Evolutionary conservation across 2,888 invertebrate species (phyloP).

Genomic region (Poecilobothrus nobilitatus): DNA sequence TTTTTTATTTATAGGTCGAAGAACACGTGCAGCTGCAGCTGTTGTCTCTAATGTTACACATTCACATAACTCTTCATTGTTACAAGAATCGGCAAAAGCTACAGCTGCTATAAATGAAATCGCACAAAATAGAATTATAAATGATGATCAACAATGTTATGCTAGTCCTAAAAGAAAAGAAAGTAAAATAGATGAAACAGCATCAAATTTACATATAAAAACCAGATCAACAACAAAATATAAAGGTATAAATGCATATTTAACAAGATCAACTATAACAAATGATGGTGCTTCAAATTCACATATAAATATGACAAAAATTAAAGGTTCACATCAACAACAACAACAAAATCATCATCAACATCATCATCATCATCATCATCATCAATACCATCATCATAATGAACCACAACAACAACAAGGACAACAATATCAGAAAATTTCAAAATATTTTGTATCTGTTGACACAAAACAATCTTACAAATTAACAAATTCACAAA

Average conservation of each 20-base stretch:
- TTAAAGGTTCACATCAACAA: slow-evolving; percentile 17
- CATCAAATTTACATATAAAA: slow-evolving; percentile 14
- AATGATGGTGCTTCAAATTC: slow-evolving; percentile 14
- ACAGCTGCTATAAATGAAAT: background rate
- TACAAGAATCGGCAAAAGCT: background rate
- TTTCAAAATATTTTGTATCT: slow-evolving; percentile 19
- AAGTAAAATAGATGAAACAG: slow-evolving; percentile 36
- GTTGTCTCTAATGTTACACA: background rate
- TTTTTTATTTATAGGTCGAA: slow-evolving; percentile 16
- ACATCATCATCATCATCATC: slow-evolving; percentile 16
- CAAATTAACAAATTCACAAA: background rate
- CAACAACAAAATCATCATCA: slow-evolving; percentile 21
- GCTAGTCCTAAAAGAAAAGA: slow-evolving; percentile 45
- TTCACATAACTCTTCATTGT: background rate
- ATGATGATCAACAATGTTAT: slow-evolving; percentile 40
- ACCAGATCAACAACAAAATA: background rate
- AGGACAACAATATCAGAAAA: slow-evolving; percentile 18
- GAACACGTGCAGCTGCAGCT: slow-evolving; percentile 13
- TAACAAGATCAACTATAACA: slow-evolving; percentile 23
- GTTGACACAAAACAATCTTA: slow-evolving; percentile 10
- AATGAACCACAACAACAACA: slow-evolving; percentile 12
- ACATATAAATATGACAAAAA: slow-evolving; percentile 20
- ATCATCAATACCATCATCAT: slow-evolving; percentile 17
- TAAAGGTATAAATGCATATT: slow-evolving; percentile 11
- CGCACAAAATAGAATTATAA: slow-evolving; percentile 2